phyloP scores from a whole-genome alignment of 2,113 vertebrate genomes.

The Orcinus orca region DNA sequence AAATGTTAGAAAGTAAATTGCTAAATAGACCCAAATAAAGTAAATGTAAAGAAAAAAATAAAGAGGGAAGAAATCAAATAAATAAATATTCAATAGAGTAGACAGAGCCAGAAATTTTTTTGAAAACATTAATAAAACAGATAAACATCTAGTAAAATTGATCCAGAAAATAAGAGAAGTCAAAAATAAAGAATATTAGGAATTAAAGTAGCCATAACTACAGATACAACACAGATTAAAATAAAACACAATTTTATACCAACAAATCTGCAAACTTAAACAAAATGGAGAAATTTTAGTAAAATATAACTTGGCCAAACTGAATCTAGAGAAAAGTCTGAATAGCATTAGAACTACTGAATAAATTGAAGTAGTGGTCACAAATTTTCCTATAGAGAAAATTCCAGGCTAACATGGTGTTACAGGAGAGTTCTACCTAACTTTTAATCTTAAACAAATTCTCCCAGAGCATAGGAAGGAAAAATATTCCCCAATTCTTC shows the following conservation, averaged over 20 bases:
- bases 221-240: not conserved
- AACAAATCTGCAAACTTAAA: not conserved
- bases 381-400: not conserved
- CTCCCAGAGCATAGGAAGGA: not conserved
- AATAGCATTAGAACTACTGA: not conserved
- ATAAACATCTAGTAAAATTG: not conserved
- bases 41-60: not conserved
- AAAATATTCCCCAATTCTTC: not conserved
- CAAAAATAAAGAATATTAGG: not conserved
- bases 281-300: not conserved
- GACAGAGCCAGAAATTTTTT: not conserved
- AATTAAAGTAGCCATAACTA: not conserved
- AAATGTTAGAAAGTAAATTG: not conserved
- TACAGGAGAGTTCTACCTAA: not conserved
- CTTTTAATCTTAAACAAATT: not conserved
- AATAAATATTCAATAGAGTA: not conserved
- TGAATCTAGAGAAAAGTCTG: not conserved
- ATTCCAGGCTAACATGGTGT: not conserved
- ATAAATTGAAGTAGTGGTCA: not conserved
- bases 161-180: not conserved
- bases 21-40: not conserved
- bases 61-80: not conserved
- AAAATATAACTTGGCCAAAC: not conserved
- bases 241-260: not conserved
- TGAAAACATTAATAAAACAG: not conserved